Evolutionary conservation across 92 coral and sea anemone species (phyloP), one percentile per base, ranked within the genome.

Genomic region (Montipora capitata): DNA sequence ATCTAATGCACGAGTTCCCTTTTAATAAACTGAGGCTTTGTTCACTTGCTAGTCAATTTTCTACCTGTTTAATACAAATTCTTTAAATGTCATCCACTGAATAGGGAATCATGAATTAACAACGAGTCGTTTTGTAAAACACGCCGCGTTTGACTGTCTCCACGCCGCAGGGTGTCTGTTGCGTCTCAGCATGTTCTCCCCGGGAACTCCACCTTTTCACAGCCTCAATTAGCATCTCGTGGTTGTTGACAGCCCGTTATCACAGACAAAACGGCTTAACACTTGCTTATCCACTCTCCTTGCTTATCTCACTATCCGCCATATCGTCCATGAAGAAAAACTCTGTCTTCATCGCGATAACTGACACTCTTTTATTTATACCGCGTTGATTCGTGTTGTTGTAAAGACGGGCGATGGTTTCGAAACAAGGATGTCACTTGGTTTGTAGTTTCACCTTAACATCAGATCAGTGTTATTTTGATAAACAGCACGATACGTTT

Each of bases 1-100:
- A 20, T 17, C 59, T 35, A 38, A 48, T 18, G 39, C 77, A 48
- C 77, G 62, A 73, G 77, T 73, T 27, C 59, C 3, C 54, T 52
- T 81, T 81, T 81, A 62, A 81, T 81, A 17, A 68, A 52, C 72
- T 70, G 18, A 58, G 69, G 72, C 87, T 83, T 83, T 83, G 87
- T 83, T 59, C 87, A 72, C 64, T 72, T 83, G 67, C 80, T 12
- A 72, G 59, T 70, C 87, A 83, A 83, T 83, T 83, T 83, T 72
- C 79, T 58, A 83, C 87, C 87, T 83, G 87, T 83, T 83, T 83
- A 59, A 83, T 72, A 72, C 79, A 83, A 83, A 83, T 72, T 83
- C 80, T 83, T 83, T 59, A 72, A 83, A 83, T 57, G 78, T 72
- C 87, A 58, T 59, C 54, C 79, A 71, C 63, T 83, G 87, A 83